A percentile compares a stretch with the other conserved stretches of the same genome.
phyloP scores from a whole-genome alignment of 2,888 invertebrate species.

The Ennomos erosarius region DNA sequence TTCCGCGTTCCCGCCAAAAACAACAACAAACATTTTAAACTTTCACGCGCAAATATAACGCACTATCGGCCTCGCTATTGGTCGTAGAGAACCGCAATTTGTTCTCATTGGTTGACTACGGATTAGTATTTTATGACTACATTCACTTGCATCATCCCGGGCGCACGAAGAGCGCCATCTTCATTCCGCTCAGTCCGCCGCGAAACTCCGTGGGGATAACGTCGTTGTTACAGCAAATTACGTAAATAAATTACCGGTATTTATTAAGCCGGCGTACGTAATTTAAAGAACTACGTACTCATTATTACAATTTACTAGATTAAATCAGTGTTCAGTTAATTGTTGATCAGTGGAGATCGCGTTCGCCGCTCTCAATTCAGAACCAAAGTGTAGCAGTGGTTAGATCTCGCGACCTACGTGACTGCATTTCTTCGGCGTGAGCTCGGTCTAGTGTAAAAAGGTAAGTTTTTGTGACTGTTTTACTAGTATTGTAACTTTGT shows the following conservation, averaged over 20 bases:
- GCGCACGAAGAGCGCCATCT: constrained; percentile 69
- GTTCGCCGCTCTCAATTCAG: constrained; percentile 57
- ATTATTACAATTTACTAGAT: constrained; percentile 39
- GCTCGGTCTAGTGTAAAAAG: constrained; percentile 77
- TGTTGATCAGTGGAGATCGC: constrained; percentile 67
- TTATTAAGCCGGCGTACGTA: constrained; percentile 56
- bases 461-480: constrained; percentile 73
- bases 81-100: constrained; percentile 39
- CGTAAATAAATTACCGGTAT: constrained; percentile 57
- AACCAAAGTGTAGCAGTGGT: constrained; percentile 71
- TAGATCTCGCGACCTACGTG: constrained; percentile 75
- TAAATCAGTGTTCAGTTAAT: constrained; percentile 69
- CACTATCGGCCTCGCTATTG: constrained; percentile 53
- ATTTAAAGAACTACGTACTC: constrained; percentile 49
- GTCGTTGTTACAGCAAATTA: constrained; percentile 50
- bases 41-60: constrained; percentile 65
- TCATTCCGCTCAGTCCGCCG: constrained; percentile 78
- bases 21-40: constrained; percentile 52
- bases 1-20: too few species aligned
- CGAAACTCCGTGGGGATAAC: constrained; percentile 72
- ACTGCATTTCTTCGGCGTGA: constrained; percentile 74
- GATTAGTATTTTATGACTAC: constrained; percentile 64
- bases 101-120: constrained; percentile 60
- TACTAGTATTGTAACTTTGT: constrained; percentile 37
- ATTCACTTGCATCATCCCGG: constrained; percentile 68